Percentiles rank a stretch among this genome's conserved stretches.
phyloP scores from a whole-genome alignment of 2,888 invertebrate genomes.

The Drosophila neonasuta region DNA sequence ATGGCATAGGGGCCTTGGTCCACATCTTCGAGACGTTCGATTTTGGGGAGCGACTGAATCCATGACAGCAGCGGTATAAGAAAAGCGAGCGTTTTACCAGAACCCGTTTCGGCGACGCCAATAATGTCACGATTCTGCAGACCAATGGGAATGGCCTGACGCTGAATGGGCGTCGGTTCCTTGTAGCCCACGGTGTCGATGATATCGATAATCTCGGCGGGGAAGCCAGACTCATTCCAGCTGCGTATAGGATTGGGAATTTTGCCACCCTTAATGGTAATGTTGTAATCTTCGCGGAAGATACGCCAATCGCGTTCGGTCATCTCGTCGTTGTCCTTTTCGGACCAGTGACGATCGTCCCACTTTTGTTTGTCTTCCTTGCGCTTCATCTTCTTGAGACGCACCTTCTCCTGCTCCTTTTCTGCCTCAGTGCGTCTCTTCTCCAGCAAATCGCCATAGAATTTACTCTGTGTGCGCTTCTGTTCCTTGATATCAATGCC shows the following conservation, averaged over 20 bases:
- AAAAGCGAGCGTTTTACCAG: constrained; percentile 99
- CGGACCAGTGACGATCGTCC: constrained; percentile 99
- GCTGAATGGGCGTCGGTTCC: constrained; percentile 99
- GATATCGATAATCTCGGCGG: constrained; percentile 94
- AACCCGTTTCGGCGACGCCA: constrained; percentile 99
- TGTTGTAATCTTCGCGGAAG: constrained; percentile 99
- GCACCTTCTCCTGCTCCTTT: constrained; percentile 96
- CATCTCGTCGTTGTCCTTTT: constrained; percentile 97
- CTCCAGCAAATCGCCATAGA: constrained; percentile 97
- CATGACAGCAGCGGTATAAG: constrained; percentile 97
- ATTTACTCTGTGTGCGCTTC: constrained; percentile 97
- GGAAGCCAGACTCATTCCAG: constrained; percentile 97
- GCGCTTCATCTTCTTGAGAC: constrained; percentile 94
- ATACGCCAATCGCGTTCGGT: constrained; percentile 99
- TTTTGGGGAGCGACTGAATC: constrained; percentile 99
- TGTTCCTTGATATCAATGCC: constrained; percentile 99
- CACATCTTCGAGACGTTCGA: constrained; percentile 93
- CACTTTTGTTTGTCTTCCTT: constrained; percentile 99
- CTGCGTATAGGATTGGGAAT: constrained; percentile 97
- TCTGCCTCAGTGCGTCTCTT: constrained; percentile 97
- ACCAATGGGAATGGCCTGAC: constrained; percentile 99
- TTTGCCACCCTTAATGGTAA: constrained; percentile 97
- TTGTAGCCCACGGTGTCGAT: constrained; percentile 97
- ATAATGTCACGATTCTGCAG: constrained; percentile 97
- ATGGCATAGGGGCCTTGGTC: constrained; percentile 99